Conservation (phyloP, 2,113 vertebrate genomes). For the Cheirogaleus medius region DNA sequence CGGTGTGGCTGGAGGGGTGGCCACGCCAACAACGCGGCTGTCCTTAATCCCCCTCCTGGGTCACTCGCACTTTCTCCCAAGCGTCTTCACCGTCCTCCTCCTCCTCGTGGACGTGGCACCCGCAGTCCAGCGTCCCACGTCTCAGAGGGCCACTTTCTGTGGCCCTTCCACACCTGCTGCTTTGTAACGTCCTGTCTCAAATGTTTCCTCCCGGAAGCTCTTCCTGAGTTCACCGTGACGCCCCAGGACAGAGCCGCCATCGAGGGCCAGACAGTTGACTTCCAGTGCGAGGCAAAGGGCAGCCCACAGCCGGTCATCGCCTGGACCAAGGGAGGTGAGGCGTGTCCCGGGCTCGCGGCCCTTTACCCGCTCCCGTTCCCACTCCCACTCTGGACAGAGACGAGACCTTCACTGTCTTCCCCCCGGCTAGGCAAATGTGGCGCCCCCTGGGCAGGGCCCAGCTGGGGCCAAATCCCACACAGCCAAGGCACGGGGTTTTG, state of each 20-base stretch:
- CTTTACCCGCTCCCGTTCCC: fast-evolving
- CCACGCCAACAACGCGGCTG: not conserved
- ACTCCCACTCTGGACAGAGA: fast-evolving
- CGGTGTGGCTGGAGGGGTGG: not conserved
- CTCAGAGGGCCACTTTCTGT: not conserved
- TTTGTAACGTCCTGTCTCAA: not conserved
- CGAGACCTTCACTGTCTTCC: fast-evolving
- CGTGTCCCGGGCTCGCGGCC: fast-evolving
- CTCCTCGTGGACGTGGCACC: not conserved
- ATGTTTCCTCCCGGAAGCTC: conserved; percentile 81
- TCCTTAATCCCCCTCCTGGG: not conserved
- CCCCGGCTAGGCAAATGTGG: not conserved
- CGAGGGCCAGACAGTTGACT: conserved; percentile 96
- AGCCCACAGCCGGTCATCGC: conserved; percentile 95
- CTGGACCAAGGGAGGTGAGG: conserved; percentile 95
- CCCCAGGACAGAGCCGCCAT: conserved; percentile 94
- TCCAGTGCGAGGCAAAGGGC: conserved; percentile 94
- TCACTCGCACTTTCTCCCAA: too few species aligned
- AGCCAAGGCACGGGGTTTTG: fast-evolving
- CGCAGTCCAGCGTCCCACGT: fast-evolving
- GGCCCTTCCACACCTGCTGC: fast-evolving
- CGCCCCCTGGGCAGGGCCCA: fast-evolving
- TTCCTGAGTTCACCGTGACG: conserved; percentile 94
- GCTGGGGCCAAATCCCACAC: fast-evolving
- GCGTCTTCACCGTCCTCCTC: not conserved